Conservation (phyloP, 1,140 invertebrate genomes). For the Condylostylus longicornis region DNA sequence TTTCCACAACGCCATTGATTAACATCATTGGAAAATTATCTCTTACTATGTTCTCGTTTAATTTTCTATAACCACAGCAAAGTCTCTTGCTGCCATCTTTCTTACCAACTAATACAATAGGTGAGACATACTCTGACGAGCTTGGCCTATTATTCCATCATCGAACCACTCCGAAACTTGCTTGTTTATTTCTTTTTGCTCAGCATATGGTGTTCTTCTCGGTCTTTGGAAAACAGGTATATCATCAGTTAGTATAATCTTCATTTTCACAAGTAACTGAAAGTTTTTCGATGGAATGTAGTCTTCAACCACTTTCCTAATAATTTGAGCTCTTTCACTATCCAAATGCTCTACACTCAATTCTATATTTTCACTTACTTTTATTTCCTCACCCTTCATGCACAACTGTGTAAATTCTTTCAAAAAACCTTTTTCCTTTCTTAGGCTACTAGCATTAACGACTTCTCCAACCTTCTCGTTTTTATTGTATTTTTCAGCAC, state of each 20-base stretch:
- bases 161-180: constrained; percentile 22
- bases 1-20: constrained; percentile 21
- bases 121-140: constrained; percentile 11
- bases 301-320: neutral
- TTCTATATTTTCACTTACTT: too few relatives aligned
- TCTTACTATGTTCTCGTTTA: constrained; percentile 13
- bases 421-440: too few relatives aligned
- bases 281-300: constrained; percentile 1
- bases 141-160: constrained; percentile 20
- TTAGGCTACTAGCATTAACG: too few relatives aligned
- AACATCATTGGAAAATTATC: constrained; percentile 18
- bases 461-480: too few relatives aligned
- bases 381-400: too few relatives aligned
- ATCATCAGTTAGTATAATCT: constrained; percentile 12
- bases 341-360: too few relatives aligned
- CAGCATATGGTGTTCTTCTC: constrained; percentile 16
- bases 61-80: constrained; percentile 14
- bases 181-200: constrained; percentile 16
- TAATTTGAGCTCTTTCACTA: too few relatives aligned
- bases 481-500: too few relatives aligned
- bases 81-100: constrained; percentile 12
- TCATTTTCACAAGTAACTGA: constrained; percentile 4
- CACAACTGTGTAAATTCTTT: too few relatives aligned
- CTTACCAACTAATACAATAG: constrained; percentile 16
- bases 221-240: constrained; percentile 16